Evolutionary conservation across 1,140 invertebrate genomes (phyloP).

Genomic region (Pachypsylla venusta): DNA sequence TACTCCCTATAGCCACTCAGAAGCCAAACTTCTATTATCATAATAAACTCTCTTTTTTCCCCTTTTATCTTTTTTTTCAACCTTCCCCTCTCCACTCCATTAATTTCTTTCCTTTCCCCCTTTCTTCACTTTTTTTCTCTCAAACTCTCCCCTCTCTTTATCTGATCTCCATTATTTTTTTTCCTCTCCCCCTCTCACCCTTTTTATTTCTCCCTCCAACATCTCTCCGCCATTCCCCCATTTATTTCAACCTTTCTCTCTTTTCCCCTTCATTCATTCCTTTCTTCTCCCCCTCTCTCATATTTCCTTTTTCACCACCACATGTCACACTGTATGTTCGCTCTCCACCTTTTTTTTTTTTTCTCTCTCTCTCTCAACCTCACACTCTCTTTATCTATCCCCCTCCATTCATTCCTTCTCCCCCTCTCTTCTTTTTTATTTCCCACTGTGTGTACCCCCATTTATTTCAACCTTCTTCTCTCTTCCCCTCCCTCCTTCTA

Average conservation of each 20-base stretch:
- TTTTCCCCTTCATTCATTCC: background rate
- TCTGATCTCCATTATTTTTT: background rate
- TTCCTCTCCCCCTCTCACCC: slow-evolving; percentile 3
- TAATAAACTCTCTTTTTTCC: background rate
- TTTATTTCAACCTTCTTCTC: no score
- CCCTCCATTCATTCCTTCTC: background rate
- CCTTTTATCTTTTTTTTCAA: background rate
- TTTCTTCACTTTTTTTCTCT: background rate
- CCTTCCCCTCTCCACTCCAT: background rate
- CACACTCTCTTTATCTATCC: background rate
- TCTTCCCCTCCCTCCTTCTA: no score
- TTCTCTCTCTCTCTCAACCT: background rate
- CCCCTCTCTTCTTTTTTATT: background rate
- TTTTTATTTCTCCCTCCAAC: background rate
- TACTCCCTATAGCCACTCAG: background rate
- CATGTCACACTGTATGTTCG: background rate
- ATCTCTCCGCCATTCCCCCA: background rate
- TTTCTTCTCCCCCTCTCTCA: background rate
- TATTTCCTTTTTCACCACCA: background rate
- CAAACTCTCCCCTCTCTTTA: background rate
- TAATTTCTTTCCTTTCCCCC: background rate
- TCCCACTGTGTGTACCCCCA: background rate
- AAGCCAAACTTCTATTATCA: background rate
- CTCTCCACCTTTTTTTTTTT: no score
- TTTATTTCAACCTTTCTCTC: background rate